phyloP scores from a whole-genome alignment of 2,888 invertebrate genomes.

The Epiperipatus broadwayi region DNA sequence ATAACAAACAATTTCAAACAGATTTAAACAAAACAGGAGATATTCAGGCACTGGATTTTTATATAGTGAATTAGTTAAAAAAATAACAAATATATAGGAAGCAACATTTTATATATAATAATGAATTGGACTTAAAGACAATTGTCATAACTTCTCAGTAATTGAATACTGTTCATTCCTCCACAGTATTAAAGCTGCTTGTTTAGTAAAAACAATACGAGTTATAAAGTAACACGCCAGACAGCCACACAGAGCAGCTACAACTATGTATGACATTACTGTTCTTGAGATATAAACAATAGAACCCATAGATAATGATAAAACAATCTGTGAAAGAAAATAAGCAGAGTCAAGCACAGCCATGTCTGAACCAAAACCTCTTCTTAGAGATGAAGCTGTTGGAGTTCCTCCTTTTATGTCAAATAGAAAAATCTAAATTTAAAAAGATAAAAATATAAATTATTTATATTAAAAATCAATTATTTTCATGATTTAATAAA shows the following conservation, averaged over 20 bases:
- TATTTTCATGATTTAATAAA: slow-evolving; percentile 1
- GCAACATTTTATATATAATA: too few species aligned
- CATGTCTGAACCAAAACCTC: slow-evolving; percentile 22
- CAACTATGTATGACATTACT: slow-evolving; percentile 29
- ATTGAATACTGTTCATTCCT: too few species aligned
- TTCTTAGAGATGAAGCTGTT: slow-evolving; percentile 15
- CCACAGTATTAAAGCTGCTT: too few species aligned
- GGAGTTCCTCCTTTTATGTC: slow-evolving; percentile 18
- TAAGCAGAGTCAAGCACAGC: slow-evolving; percentile 30
- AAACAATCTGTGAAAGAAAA: slow-evolving; percentile 31
- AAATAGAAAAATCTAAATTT: slow-evolving; percentile 26
- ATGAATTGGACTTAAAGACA: too few species aligned
- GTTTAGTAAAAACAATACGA: slow-evolving; percentile 18
- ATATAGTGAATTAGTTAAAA: too few species aligned
- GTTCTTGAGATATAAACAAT: slow-evolving; percentile 30
- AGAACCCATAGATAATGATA: slow-evolving; percentile 30
- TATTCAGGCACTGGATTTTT: too few species aligned
- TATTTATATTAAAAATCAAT: neutral
- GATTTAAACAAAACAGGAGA: too few species aligned
- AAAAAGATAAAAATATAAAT: slow-evolving; percentile 11
- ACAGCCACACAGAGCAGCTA: slow-evolving; percentile 28
- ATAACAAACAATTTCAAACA: too few species aligned
- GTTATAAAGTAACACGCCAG: slow-evolving; percentile 22
- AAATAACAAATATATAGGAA: too few species aligned
- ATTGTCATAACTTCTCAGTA: too few species aligned